A percentile compares a stretch with the other conserved stretches of the same genome.
These are phyloP conservation scores for Callaeas wilsoni DNA, from an alignment of 2,113 vertebrate genomes.

Conservation along the genomic window DNA sequence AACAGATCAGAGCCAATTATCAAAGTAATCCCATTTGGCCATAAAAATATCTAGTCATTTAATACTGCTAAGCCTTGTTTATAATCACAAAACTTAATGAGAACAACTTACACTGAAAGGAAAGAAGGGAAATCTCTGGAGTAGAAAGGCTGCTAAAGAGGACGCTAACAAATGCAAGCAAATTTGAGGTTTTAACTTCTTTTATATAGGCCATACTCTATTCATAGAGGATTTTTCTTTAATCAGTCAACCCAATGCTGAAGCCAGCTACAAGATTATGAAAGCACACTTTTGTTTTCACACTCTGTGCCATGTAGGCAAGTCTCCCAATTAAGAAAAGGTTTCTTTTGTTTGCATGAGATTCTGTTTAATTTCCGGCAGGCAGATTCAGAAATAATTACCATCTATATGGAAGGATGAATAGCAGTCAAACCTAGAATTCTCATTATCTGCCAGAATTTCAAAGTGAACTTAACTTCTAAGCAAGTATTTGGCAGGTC, in stretches of 20 bases:
- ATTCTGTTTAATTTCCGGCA: constrained; percentile 25
- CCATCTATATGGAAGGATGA: neutral
- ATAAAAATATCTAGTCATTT: constrained; percentile 55
- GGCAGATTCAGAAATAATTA: constrained; percentile 39
- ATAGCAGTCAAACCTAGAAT: neutral
- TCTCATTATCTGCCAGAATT: neutral
- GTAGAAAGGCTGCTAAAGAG: constrained; percentile 28
- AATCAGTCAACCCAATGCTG: neutral
- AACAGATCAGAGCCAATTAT: constrained; percentile 57
- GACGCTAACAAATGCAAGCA: constrained; percentile 1
- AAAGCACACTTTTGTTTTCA: constrained; percentile 9
- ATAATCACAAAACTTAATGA: constrained; percentile 59
- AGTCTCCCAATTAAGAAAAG: constrained; percentile 3
- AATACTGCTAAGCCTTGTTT: constrained; percentile 54
- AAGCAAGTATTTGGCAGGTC: neutral
- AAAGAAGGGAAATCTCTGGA: constrained; percentile 34
- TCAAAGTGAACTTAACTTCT: neutral
- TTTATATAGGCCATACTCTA: neutral
- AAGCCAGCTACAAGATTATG: neutral
- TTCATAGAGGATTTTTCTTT: neutral
- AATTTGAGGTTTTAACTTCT: constrained; percentile 41
- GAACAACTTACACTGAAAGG: constrained; percentile 37
- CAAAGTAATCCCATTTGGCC: constrained; percentile 52
- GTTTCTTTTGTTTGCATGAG: constrained; percentile 21
- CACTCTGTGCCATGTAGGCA: neutral